Evolutionary conservation across 2,888 invertebrate species (phyloP).

Genomic region (Cheilosia urbana): DNA sequence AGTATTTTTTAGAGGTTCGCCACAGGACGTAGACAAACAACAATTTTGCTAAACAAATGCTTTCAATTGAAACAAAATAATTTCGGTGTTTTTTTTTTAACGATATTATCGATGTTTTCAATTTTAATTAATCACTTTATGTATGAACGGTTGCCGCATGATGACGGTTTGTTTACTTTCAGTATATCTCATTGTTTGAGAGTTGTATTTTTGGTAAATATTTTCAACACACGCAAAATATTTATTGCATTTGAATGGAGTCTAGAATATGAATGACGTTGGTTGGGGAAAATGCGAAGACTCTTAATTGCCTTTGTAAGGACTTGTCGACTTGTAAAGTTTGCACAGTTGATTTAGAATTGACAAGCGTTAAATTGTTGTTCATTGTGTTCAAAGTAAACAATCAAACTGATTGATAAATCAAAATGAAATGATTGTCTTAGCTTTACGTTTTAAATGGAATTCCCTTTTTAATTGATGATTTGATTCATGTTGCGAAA

Average conservation of each 20-base stretch:
- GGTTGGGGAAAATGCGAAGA: background rate
- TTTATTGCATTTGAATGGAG: background rate
- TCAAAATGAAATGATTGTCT: background rate
- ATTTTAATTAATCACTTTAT: conserved; percentile 20
- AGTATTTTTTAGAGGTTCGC: background rate
- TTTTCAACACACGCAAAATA: background rate
- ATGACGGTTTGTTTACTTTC: too few species aligned
- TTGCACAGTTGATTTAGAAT: too few species aligned
- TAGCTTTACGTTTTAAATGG: background rate
- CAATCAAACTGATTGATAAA: background rate
- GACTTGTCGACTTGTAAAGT: background rate
- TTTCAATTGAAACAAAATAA: conserved; percentile 24
- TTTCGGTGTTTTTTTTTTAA: conserved; percentile 4
- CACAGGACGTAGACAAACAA: conserved; percentile 24
- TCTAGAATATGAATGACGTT: background rate
- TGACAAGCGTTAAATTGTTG: background rate
- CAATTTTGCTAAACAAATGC: conserved; percentile 15
- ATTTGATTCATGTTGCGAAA: conserved; percentile 6
- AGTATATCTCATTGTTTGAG: background rate
- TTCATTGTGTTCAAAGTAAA: background rate
- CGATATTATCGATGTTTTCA: conserved; percentile 29
- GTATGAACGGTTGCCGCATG: too few species aligned
- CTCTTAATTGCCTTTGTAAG: background rate
- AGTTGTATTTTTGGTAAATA: background rate
- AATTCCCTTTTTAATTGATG: conserved; percentile 6